These are phyloP conservation scores for Oscheius myriophilus DNA, from an alignment of 2,888 invertebrate species.

Conservation along the genomic window DNA sequence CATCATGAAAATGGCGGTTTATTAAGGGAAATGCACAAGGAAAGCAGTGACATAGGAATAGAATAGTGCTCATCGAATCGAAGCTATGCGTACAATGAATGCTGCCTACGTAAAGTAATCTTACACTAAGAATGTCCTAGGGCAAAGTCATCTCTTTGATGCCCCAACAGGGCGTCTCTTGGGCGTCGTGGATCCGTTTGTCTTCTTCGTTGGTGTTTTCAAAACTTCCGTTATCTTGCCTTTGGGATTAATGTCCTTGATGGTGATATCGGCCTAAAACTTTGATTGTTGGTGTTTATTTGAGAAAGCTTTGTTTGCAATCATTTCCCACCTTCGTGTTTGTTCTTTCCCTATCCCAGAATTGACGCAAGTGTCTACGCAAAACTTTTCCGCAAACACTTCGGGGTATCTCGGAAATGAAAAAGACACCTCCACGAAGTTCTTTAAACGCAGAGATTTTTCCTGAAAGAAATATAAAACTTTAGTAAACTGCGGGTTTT, in stretches of 20 bases:
- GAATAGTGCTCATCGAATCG: constrained; percentile 8
- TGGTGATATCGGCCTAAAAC: constrained; percentile 35
- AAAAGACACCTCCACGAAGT: constrained; percentile 67
- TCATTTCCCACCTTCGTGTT: constrained; percentile 48
- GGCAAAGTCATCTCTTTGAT: constrained; percentile 29
- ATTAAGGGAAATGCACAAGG: constrained; percentile 6
- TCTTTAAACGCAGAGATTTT: constrained; percentile 68
- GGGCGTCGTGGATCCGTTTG: constrained; percentile 36
- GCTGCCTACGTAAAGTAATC: neutral
- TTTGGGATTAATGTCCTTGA: constrained; percentile 35
- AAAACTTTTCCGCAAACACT: constrained; percentile 62
- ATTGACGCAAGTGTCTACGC: constrained; percentile 58
- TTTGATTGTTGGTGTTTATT: constrained; percentile 3
- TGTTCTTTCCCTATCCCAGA: constrained; percentile 64
- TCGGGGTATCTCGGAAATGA: constrained; percentile 67
- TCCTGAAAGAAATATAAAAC: constrained; percentile 44
- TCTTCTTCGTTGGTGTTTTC: constrained; percentile 39
- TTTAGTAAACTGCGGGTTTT: neutral
- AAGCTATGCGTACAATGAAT: constrained; percentile 16
- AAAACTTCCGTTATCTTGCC: constrained; percentile 29
- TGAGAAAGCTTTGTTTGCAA: neutral
- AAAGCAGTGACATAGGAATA: constrained; percentile 20
- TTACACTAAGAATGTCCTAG: neutral
- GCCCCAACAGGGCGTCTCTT: constrained; percentile 37
- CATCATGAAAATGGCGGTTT: constrained; percentile 2